Base-by-base conservation (phyloP, 2,113 vertebrate species). In the Suricata suricatta region DNA sequence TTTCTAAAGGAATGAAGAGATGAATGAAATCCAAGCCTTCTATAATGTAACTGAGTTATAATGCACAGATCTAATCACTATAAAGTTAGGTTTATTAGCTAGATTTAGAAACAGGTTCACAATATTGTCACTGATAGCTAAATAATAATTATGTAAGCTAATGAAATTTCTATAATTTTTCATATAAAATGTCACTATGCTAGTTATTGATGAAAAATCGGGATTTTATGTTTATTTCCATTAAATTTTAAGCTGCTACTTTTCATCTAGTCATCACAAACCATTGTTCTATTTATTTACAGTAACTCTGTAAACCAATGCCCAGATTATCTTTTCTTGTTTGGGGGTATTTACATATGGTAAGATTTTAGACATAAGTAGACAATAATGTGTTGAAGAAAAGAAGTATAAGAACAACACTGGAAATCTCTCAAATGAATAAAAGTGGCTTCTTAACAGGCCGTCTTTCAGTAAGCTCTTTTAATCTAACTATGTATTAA, bases 21-120 rank as follows among this genome's bases (percentile, higher is more conserved):
- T 68, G 15, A 92, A 69, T 71, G 44, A 94, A 47, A 84, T 74
- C 94, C 14, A 92, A 79, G 7, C 76, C 33, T 85, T 97, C 50
- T 41, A 25, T 82, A 80, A 94, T 91, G 60, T 83, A 96, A 79
- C 5, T 79, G 27, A 85, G 69, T 87, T 31, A 74, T 33, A 93
- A 50, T 35, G 10, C 16, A 84, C 47, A 92, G 9, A 88, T 71
- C 31, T 94, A 76, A 50, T 71, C 27, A 64, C 7, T 50, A 71
- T 91, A 57, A 74, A 50, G 11, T 77, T 76, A 77, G 31, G 15
- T 41, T 89, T 89, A 82, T 66, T 77, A 71, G n/a, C 7, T 72
- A 63, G 54, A 90, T 16, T 76, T 86, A 50, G 7, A 9, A 90
- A 76, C 7, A 66, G 13, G 1, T 68, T 97, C 86, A 84, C 3